A percentile compares a stretch with the other conserved stretches of the same genome.
Conservation (phyloP, 2,888 invertebrate genomes). For the Chrysolina americana region DNA sequence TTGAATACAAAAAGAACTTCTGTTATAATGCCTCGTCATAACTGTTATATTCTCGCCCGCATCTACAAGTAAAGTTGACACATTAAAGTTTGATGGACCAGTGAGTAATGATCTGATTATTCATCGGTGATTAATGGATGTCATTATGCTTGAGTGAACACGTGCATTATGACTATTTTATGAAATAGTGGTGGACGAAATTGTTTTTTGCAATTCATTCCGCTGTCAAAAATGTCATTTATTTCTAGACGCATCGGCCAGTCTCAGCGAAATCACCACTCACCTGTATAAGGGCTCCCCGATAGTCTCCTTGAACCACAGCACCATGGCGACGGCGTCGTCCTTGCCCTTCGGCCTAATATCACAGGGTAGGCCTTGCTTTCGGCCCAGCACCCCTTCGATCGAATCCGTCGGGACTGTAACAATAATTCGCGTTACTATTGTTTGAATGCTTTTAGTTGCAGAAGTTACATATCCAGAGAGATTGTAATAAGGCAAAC, state of each 20-base stretch:
- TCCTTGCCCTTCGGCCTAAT: conserved; percentile 84
- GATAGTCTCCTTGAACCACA: conserved; percentile 90
- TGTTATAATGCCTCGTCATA: too few relatives aligned
- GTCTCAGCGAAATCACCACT: conserved; percentile 48
- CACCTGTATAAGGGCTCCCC: conserved; percentile 90
- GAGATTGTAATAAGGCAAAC: conserved; percentile 52
- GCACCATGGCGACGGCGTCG: conserved; percentile 89
- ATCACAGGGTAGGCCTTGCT: conserved; percentile 89
- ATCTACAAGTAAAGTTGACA: too few relatives aligned
- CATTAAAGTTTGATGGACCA: too few relatives aligned
- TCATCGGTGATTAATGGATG: too few relatives aligned
- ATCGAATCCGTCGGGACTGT: conserved; percentile 87
- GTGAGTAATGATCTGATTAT: too few relatives aligned
- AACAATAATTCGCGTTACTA: conserved; percentile 65
- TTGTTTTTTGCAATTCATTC: too few relatives aligned
- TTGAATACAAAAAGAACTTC: too few relatives aligned
- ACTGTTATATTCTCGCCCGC: too few relatives aligned
- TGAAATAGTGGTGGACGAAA: too few relatives aligned
- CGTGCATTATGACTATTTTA: too few relatives aligned
- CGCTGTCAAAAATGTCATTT: too few relatives aligned
- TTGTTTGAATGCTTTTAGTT: conserved; percentile 62
- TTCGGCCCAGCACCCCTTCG: conserved; percentile 85
- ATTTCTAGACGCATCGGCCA: background rate
- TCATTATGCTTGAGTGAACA: too few relatives aligned
- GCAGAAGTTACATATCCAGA: conserved; percentile 58